Evolutionary conservation across 2,113 vertebrate genomes (phyloP).

Genomic region (Condylura cristata): DNA sequence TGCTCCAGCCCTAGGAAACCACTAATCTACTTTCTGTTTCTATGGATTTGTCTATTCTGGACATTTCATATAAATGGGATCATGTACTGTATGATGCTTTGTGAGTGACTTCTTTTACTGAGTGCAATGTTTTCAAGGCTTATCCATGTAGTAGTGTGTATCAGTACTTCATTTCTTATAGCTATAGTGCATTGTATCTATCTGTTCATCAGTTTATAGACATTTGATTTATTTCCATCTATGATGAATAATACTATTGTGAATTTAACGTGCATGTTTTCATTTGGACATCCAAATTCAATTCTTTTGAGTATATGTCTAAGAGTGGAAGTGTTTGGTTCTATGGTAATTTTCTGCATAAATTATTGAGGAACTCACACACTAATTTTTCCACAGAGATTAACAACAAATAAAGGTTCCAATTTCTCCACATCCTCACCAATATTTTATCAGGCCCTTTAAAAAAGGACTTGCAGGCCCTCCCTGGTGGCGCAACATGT

Average conservation of each 20-base stretch:
- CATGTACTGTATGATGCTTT: not conserved
- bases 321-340: not conserved
- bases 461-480: not conserved
- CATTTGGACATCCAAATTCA: slow-evolving; percentile 4
- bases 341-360: not conserved
- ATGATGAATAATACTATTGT: not conserved
- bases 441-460: not conserved
- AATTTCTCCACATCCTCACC: not conserved
- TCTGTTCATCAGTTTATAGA: not conserved
- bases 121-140: slow-evolving; percentile 27
- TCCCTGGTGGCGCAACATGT: too few relatives aligned
- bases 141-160: not conserved
- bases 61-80: slow-evolving; percentile 19
- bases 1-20: slow-evolving; percentile 22
- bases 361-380: not conserved
- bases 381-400: not conserved
- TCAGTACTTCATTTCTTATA: not conserved
- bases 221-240: not conserved
- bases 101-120: slow-evolving; percentile 10
- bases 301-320: not conserved
- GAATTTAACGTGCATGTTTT: slow-evolving; percentile 15
- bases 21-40: slow-evolving; percentile 41
- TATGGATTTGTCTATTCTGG: slow-evolving; percentile 1
- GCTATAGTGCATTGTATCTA: not conserved
- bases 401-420: not conserved